Evolutionary conservation across 2,888 invertebrate species (phyloP).

Genomic region (Polyommatus icarus): DNA sequence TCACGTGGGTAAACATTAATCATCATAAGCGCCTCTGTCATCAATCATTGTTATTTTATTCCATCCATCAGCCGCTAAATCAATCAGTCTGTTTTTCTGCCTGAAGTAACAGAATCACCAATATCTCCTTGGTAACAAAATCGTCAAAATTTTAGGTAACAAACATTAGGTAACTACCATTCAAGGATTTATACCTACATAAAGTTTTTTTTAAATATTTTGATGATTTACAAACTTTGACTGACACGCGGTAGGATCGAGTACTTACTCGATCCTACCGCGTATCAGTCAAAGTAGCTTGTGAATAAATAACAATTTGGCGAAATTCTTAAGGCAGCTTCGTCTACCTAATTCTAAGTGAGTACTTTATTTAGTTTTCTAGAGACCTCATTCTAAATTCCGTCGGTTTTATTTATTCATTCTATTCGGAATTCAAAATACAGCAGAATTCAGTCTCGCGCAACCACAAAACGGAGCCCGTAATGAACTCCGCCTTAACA

Average conservation of each 20-base stretch:
- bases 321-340: neutral
- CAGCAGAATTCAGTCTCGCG: conserved; percentile 8
- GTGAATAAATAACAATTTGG: neutral
- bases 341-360: neutral
- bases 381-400: conserved; percentile 18
- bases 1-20: conserved; percentile 28
- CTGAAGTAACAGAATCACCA: neutral
- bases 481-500: conserved; percentile 26
- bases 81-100: conserved; percentile 28
- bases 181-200: neutral
- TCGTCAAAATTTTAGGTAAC: neutral
- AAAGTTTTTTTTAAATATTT: neutral
- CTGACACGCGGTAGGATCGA: neutral
- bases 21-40: conserved; percentile 28
- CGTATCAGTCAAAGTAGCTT: too few species aligned
- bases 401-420: conserved; percentile 22
- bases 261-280: too few species aligned
- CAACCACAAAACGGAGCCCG: conserved; percentile 22
- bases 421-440: conserved; percentile 24
- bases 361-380: conserved; percentile 18
- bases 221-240: neutral
- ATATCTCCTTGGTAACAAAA: neutral
- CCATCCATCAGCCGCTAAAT: conserved; percentile 32
- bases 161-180: neutral
- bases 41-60: conserved; percentile 32